A percentile compares a stretch with the other conserved stretches of the same genome.
phyloP scores from a whole-genome alignment of 92 coral and sea anemone species.

The Nematostella vectensis region DNA sequence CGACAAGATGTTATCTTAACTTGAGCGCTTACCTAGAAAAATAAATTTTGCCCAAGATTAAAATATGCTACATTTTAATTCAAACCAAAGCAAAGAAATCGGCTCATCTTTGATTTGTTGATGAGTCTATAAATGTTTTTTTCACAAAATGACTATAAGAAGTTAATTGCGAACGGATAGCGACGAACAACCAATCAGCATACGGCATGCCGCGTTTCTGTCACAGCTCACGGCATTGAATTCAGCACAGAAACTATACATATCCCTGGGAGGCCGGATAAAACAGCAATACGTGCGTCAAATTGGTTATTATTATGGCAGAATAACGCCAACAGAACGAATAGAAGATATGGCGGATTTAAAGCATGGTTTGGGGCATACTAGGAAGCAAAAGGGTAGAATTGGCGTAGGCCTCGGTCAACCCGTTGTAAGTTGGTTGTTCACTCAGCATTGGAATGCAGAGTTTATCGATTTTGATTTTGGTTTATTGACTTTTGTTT shows the following conservation, averaged over 20 bases:
- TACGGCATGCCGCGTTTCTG: not conserved
- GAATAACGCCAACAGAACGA: not conserved
- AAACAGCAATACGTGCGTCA: not conserved
- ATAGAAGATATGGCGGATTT: constrained; percentile 43
- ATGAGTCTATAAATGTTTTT: too few species aligned
- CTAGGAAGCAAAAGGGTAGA: constrained; percentile 56
- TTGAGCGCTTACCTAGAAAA: too few species aligned
- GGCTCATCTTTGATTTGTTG: too few species aligned
- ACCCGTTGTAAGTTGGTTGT: constrained; percentile 60
- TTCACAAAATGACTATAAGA: too few species aligned
- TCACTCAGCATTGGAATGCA: not conserved
- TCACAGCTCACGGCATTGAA: not conserved
- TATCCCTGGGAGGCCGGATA: constrained; percentile 4
- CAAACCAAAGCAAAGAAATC: too few species aligned
- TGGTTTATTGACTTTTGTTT: constrained; percentile 4
- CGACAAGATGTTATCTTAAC: too few species aligned
- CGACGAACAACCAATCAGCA: not conserved
- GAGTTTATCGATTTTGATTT: constrained; percentile 7
- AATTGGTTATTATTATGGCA: not conserved
- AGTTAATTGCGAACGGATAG: not conserved
- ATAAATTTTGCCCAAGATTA: too few species aligned
- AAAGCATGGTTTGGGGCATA: constrained; percentile 47
- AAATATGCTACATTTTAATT: too few species aligned
- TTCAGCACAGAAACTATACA: not conserved
- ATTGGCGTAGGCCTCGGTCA: constrained; percentile 75